phyloP scores from a whole-genome alignment of 2,888 invertebrate genomes.

The Drosophila paranaensis region DNA sequence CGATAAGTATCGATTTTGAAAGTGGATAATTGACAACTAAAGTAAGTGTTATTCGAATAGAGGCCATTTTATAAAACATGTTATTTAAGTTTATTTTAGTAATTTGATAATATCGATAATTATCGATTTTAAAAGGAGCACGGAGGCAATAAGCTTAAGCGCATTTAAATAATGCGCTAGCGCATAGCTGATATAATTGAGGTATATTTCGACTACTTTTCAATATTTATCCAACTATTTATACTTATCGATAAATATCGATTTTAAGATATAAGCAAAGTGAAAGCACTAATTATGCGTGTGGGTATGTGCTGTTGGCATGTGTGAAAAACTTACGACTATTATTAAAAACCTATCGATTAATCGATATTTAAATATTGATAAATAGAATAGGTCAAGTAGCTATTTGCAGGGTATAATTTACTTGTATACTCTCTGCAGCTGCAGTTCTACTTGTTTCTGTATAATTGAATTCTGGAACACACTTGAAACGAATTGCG shows the following conservation, averaged over 20 bases:
- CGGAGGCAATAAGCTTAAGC: background rate
- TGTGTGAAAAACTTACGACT: too few species aligned
- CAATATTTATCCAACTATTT: too few species aligned
- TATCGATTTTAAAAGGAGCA: background rate
- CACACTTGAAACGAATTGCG: slow-evolving; percentile 65
- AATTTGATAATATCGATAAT: background rate
- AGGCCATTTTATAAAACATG: background rate
- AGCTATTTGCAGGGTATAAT: background rate
- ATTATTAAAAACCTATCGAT: too few species aligned
- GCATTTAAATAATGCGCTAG: too few species aligned
- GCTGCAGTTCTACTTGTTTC: background rate
- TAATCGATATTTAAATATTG: too few species aligned
- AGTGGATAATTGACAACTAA: background rate
- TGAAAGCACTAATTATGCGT: too few species aligned
- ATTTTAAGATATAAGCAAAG: too few species aligned
- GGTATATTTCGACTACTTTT: too few species aligned
- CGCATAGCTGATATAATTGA: too few species aligned
- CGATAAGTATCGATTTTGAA: background rate
- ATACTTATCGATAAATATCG: too few species aligned
- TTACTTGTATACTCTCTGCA: background rate
- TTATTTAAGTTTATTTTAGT: background rate
- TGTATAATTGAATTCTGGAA: slow-evolving; percentile 23
- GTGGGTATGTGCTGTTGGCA: too few species aligned
- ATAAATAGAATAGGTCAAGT: background rate
- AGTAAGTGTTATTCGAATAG: background rate